A percentile compares a stretch with the other conserved stretches of the same genome.
These are phyloP conservation scores for Hybognathus amarus DNA, from an alignment of 2,797 vertebrate genomes.

Conservation along the genomic window DNA sequence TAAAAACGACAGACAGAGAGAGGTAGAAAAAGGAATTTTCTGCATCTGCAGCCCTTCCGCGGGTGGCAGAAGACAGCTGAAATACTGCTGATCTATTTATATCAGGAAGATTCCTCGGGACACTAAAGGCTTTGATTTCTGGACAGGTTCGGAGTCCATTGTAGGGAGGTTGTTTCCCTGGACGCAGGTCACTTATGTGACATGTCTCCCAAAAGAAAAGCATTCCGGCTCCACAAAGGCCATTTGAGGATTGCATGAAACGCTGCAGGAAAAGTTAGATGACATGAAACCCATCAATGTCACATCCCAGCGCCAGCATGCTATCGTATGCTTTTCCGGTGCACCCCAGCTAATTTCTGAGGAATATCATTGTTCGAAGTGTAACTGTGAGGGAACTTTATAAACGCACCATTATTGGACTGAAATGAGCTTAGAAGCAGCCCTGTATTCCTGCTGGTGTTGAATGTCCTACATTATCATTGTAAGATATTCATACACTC, in stretches of 20 bases:
- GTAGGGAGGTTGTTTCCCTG: slow-evolving; percentile 57
- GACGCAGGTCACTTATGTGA: slow-evolving; percentile 55
- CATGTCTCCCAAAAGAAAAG: slow-evolving; percentile 43
- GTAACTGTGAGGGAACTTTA: slow-evolving; percentile 23
- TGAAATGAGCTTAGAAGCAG: slow-evolving; percentile 11
- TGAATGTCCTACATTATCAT: slow-evolving; percentile 30
- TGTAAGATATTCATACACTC: not conserved
- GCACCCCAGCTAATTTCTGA: not conserved
- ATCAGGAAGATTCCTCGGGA: slow-evolving; percentile 64
- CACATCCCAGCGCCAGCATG: not conserved
- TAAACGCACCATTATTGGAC: not conserved
- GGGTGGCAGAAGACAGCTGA: slow-evolving; percentile 72
- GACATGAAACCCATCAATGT: slow-evolving; percentile 32
- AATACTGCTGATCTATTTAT: slow-evolving; percentile 71
- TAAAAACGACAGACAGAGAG: slow-evolving; percentile 57
- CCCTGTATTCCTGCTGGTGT: not conserved
- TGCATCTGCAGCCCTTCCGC: slow-evolving; percentile 70
- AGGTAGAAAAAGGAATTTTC: slow-evolving; percentile 71
- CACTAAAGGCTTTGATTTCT: slow-evolving; percentile 63
- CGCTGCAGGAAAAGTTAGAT: slow-evolving; percentile 22
- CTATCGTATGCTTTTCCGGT: not conserved
- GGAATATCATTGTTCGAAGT: not conserved
- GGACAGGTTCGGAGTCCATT: slow-evolving; percentile 64
- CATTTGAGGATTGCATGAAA: slow-evolving; percentile 28
- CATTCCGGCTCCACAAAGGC: slow-evolving; percentile 13